Percentiles rank a stretch among this genome's conserved stretches.
phyloP scores from a whole-genome alignment of 2,797 vertebrate species.

The Paratrypauchen microcephalus region DNA sequence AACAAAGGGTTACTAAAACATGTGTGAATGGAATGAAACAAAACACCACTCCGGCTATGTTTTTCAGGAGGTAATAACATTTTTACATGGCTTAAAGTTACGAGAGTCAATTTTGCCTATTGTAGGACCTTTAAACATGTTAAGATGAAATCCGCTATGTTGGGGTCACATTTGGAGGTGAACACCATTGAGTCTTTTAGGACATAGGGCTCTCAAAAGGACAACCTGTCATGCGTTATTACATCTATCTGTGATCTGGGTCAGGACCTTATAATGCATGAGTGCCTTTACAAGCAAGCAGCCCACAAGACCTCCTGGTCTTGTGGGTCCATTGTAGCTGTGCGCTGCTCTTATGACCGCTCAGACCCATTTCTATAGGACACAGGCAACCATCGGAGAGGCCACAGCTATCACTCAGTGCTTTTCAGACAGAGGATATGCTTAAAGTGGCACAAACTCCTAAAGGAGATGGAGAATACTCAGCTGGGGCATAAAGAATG shows the following conservation, averaged over 20 bases:
- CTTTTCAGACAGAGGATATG: conserved; percentile 22
- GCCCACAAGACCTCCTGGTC: conserved; percentile 34
- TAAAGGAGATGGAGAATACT: conserved; percentile 46
- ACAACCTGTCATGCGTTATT: conserved; percentile 71
- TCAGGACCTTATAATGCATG: conserved; percentile 68
- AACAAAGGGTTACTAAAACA: no score
- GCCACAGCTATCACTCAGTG: conserved; percentile 37
- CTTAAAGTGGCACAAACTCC: conserved; percentile 44
- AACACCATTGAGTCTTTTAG: conserved; percentile 63
- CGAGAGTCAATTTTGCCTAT: no score
- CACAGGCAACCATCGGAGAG: conserved; percentile 18
- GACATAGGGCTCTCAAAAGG: conserved; percentile 71
- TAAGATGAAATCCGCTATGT: conserved; percentile 2
- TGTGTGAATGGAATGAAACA: no score
- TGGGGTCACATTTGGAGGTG: conserved; percentile 26
- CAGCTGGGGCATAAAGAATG: conserved; percentile 46
- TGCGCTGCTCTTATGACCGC: conserved; percentile 53
- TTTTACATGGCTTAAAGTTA: no score
- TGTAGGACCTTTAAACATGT: no score
- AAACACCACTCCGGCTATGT: no score
- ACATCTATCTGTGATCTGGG: conserved; percentile 73
- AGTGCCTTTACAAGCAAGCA: conserved; percentile 52
- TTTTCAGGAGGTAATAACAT: no score
- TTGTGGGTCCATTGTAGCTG: conserved; percentile 56
- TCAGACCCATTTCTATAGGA: conserved; percentile 27